Evolutionary conservation across 2,113 vertebrate species (phyloP).

Genomic region (Phyllostomus hastatus): DNA sequence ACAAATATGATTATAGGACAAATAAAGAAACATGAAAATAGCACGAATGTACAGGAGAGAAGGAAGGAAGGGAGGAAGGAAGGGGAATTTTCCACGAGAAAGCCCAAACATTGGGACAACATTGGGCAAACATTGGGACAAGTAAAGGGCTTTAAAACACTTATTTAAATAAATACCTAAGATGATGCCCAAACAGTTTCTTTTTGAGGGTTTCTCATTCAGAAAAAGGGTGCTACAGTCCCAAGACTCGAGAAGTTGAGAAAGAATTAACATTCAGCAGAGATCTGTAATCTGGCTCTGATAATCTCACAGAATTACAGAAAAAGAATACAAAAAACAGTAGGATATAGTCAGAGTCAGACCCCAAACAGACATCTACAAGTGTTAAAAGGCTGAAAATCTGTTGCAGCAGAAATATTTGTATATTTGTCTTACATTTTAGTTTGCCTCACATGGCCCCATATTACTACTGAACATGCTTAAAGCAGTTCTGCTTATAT

Average conservation of each 20-base stretch:
- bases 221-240: neutral
- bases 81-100: neutral
- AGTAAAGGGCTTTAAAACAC: neutral
- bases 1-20: neutral
- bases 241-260: constrained; percentile 30
- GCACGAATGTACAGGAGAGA: neutral
- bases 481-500: neutral
- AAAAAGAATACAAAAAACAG: constrained; percentile 52
- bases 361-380: constrained; percentile 18
- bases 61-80: neutral
- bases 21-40: neutral
- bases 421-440: constrained; percentile 60
- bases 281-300: constrained; percentile 15
- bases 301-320: constrained; percentile 24
- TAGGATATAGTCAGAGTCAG: neutral
- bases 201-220: constrained; percentile 37
- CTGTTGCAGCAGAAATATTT: constrained; percentile 66
- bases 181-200: neutral
- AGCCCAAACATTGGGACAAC: neutral
- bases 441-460: constrained; percentile 41
- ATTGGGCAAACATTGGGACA: neutral
- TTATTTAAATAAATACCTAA: neutral
- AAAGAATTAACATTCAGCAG: constrained; percentile 49
- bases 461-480: constrained; percentile 3
- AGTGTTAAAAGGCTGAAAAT: constrained; percentile 49